A percentile compares a stretch with the other conserved stretches of the same genome.
phyloP scores from a whole-genome alignment of 2,113 vertebrate genomes.

The Bothrops jararaca region DNA sequence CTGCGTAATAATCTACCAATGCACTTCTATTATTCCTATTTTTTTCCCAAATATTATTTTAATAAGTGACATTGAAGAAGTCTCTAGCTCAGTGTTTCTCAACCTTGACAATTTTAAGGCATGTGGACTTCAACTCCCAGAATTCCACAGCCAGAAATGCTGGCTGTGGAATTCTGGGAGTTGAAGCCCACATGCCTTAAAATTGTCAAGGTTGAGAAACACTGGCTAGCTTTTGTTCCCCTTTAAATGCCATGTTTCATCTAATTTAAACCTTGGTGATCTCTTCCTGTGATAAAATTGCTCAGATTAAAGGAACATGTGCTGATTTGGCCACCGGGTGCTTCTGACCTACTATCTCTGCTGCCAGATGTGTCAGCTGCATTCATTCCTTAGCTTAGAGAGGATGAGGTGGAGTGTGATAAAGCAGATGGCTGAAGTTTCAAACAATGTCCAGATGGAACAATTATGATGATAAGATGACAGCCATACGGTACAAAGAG shows the following conservation, averaged over 20 bases:
- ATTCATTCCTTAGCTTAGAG: constrained; percentile 38
- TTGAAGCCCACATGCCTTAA: too few relatives aligned
- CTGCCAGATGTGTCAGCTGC: constrained; percentile 50
- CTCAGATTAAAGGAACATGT: constrained; percentile 51
- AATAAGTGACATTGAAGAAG: neutral
- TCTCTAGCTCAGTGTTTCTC: too few relatives aligned
- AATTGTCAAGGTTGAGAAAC: too few relatives aligned
- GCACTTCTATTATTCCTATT: neutral
- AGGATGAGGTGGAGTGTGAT: constrained; percentile 60
- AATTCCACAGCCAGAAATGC: too few relatives aligned
- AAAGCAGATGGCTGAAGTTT: constrained; percentile 62
- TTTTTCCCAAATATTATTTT: neutral
- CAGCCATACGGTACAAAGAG: constrained; percentile 63
- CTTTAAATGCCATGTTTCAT: neutral
- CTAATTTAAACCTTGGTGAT: constrained; percentile 30
- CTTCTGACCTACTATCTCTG: constrained; percentile 41
- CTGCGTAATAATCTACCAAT: neutral
- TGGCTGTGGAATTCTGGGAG: too few relatives aligned
- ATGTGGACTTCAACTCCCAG: too few relatives aligned
- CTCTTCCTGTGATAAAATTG: constrained; percentile 56
- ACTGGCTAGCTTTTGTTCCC: neutral
- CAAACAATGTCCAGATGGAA: constrained; percentile 57
- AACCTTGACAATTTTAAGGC: too few relatives aligned
- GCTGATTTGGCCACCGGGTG: constrained; percentile 47
- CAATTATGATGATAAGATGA: constrained; percentile 58